A percentile compares a stretch with the other conserved stretches of the same genome.
These are phyloP conservation scores for Automeris io DNA, from an alignment of 2,888 invertebrate species.

Conservation along the genomic window DNA sequence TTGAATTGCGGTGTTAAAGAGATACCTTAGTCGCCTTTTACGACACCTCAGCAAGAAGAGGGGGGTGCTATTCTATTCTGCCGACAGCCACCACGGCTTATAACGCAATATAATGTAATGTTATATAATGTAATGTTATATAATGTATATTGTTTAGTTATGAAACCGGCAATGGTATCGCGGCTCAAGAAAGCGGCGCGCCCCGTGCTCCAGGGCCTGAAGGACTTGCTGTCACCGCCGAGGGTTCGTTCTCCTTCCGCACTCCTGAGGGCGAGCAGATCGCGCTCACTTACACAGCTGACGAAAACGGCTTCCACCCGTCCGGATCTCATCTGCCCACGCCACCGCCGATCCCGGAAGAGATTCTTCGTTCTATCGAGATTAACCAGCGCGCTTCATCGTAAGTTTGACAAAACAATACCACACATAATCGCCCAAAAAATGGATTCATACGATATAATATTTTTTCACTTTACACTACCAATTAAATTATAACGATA, in stretches of 20 bases:
- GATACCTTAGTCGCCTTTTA: too few species aligned
- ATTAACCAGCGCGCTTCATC: slow-evolving; percentile 63
- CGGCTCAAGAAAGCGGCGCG: slow-evolving; percentile 76
- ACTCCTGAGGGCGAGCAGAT: slow-evolving; percentile 82
- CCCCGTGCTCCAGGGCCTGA: slow-evolving; percentile 75
- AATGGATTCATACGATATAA: not conserved
- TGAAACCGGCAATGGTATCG: slow-evolving; percentile 82
- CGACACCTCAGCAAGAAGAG: too few species aligned
- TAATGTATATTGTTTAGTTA: slow-evolving; percentile 51
- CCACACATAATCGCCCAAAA: too few species aligned
- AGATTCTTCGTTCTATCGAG: slow-evolving; percentile 73
- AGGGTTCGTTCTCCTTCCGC: slow-evolving; percentile 81
- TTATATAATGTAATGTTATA: too few species aligned
- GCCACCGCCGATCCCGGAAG: slow-evolving; percentile 70
- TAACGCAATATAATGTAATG: too few species aligned
- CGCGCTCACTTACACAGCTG: slow-evolving; percentile 81
- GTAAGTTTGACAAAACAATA: too few species aligned
- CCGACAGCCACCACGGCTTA: too few species aligned
- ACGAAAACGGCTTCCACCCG: slow-evolving; percentile 84
- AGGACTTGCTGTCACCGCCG: slow-evolving; percentile 75
- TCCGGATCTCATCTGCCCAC: slow-evolving; percentile 79
- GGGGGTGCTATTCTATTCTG: too few species aligned
- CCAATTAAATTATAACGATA: too few species aligned
- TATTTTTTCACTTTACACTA: too few species aligned
- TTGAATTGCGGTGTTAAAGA: too few species aligned